phyloP scores from a whole-genome alignment of 2,113 vertebrate species.

The Pithys albifrons region DNA sequence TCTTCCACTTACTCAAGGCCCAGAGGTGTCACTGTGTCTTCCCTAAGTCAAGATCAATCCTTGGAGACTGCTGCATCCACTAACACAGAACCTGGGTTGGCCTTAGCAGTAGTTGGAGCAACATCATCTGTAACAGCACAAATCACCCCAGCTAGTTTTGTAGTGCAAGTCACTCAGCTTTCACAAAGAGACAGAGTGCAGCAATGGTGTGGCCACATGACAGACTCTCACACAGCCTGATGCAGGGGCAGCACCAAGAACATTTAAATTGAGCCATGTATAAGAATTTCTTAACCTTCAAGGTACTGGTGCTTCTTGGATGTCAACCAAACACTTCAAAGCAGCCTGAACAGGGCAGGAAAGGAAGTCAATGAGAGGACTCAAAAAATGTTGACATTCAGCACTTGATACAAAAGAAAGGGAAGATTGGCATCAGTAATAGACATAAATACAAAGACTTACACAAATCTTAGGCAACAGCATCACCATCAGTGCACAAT shows the following conservation, averaged over 20 bases:
- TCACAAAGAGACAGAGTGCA: not conserved
- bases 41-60: not conserved
- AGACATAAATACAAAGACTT: not conserved
- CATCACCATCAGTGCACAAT: not conserved
- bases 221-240: accelerated
- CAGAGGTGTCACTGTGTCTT: not conserved
- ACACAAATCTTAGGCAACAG: not conserved
- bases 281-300: not conserved
- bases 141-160: not conserved
- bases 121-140: not conserved
- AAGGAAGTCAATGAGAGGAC: not conserved
- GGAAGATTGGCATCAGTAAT: not conserved
- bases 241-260: not conserved
- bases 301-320: not conserved
- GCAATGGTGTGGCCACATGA: not conserved
- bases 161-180: not conserved
- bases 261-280: accelerated
- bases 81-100: not conserved
- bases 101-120: not conserved
- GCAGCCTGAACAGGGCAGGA: not conserved
- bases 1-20: not conserved
- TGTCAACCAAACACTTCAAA: not conserved
- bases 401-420: not conserved
- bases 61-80: not conserved
- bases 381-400: not conserved